Conservation (phyloP, 1,140 invertebrate genomes). For the Zeugodacus cucurbitae region DNA sequence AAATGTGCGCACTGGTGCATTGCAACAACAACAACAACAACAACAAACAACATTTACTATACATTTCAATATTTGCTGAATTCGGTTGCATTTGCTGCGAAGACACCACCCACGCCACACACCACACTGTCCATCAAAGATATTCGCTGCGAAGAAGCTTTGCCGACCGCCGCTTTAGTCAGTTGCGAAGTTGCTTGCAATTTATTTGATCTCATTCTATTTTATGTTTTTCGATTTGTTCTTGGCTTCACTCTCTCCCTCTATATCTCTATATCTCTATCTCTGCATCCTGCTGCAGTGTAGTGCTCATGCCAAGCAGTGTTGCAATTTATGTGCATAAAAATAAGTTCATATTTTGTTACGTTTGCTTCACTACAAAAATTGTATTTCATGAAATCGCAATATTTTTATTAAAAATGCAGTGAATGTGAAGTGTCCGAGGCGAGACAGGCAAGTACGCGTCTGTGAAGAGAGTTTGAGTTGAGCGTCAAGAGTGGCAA, state of each 20-base stretch:
- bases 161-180: neutral
- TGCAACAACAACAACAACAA: neutral
- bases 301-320: neutral
- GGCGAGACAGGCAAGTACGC: neutral
- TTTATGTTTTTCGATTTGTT: neutral
- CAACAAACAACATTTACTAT: neutral
- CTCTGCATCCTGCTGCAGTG: neutral
- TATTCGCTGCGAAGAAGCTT: neutral
- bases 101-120: neutral
- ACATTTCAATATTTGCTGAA: neutral
- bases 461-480: neutral
- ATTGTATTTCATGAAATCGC: constrained; percentile 20
- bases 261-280: neutral
- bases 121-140: neutral
- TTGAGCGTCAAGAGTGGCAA: too few relatives aligned
- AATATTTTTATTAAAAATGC: constrained; percentile 4
- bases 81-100: neutral
- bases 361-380: neutral
- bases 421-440: neutral
- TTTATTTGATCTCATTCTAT: neutral
- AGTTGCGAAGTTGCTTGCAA: neutral
- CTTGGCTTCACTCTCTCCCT: neutral
- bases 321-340: constrained; percentile 38
- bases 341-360: neutral
- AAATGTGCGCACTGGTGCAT: constrained; percentile 1